phyloP scores from a whole-genome alignment of 2,888 invertebrate genomes.

The Netelia melanura region DNA sequence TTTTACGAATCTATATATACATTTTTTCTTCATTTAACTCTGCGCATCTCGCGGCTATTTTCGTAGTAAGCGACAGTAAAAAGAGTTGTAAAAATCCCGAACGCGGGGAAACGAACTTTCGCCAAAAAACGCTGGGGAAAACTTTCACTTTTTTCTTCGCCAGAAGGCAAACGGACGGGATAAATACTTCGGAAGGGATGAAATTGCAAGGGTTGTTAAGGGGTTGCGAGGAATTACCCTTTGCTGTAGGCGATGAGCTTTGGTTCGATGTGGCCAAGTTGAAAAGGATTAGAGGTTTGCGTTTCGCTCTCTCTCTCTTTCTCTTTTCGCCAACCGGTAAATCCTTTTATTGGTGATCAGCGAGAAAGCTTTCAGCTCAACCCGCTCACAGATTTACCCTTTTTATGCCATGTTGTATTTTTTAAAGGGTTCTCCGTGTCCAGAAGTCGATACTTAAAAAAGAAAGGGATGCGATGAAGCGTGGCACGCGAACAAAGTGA shows the following conservation, averaged over 20 bases:
- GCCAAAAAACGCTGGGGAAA: conserved; percentile 48
- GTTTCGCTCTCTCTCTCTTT: conserved; percentile 65
- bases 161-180: conserved; percentile 4
- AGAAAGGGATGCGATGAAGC: conserved; percentile 66
- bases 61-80: conserved; percentile 68
- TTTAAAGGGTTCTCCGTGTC: conserved; percentile 76
- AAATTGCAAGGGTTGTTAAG: conserved; percentile 77
- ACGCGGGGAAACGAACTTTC: conserved; percentile 44
- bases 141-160: conserved; percentile 78
- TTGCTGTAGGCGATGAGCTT: conserved; percentile 73
- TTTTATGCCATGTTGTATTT: conserved; percentile 79
- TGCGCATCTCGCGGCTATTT: conserved; percentile 70
- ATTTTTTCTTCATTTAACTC: conserved; percentile 58
- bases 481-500: conserved; percentile 66
- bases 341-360: conserved; percentile 84
- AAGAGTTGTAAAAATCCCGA: conserved; percentile 75
- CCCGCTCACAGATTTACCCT: conserved; percentile 79
- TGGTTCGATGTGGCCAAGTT: conserved; percentile 76
- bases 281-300: conserved; percentile 79
- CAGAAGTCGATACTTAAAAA: conserved; percentile 64
- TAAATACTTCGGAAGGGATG: conserved; percentile 46
- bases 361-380: conserved; percentile 78
- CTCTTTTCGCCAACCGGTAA: conserved; percentile 58
- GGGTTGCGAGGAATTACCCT: conserved; percentile 78
- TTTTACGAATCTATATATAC: conserved; percentile 36